Evolutionary conservation across 23 tunicate species (phyloP).

Genomic region (Halocynthia roretzi): DNA sequence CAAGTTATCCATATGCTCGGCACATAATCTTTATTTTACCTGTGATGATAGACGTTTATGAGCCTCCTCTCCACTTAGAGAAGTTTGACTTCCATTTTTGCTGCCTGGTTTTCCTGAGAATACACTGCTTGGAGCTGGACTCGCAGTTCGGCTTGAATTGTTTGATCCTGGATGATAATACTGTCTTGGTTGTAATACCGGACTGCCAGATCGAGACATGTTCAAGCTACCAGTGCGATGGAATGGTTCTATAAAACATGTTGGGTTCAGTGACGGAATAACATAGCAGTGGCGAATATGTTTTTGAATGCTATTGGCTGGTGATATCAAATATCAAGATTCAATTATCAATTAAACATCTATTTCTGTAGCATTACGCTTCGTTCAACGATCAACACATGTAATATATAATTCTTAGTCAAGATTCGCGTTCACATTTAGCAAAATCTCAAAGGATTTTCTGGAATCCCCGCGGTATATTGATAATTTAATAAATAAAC

Average conservation of each 20-base stretch:
- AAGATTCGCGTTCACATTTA: no score
- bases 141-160: conserved; percentile 76
- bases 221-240: conserved; percentile 1
- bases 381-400: no score
- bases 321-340: no score
- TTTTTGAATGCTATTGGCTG: no score
- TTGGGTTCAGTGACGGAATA: not conserved
- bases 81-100: conserved; percentile 67
- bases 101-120: conserved; percentile 30
- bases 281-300: not conserved
- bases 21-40: conserved; percentile 7
- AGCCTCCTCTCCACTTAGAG: conserved; percentile 44
- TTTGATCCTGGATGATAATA: conserved; percentile 19
- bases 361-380: no score
- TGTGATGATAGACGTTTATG: conserved; percentile 72
- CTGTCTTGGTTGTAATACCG: not conserved
- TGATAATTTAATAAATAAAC: no score
- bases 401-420: no score
- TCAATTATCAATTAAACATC: no score
- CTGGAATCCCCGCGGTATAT: no score
- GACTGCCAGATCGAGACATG: conserved; percentile 1
- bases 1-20: no score
- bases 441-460: no score
- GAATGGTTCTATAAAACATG: not conserved
- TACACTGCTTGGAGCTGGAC: conserved; percentile 56